Percentiles rank a stretch among this genome's conserved stretches.
Evolutionary conservation across 1,140 invertebrate genomes (phyloP).

Genomic region (Nixonia krombeini): DNA sequence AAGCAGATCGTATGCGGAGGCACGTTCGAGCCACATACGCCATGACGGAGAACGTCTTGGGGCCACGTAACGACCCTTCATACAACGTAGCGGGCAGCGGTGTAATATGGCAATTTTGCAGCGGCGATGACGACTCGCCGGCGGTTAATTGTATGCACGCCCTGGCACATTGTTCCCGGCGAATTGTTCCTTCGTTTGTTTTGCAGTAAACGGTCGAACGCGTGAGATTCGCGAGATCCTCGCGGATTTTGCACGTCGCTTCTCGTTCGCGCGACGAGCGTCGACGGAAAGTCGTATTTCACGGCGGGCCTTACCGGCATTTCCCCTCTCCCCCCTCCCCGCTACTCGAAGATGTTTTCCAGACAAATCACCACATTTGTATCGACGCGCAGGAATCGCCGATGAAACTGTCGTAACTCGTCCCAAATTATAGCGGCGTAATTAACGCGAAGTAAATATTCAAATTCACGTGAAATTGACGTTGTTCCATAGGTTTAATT

Average conservation of each 20-base stretch:
- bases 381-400: no score
- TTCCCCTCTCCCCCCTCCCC: no score
- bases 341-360: no score
- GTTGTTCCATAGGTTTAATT: not conserved
- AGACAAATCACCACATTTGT: no score
- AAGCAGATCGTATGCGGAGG: constrained; percentile 52
- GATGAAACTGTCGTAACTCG: no score
- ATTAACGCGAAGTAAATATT: no score
- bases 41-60: constrained; percentile 29
- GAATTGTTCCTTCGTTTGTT: constrained; percentile 32
- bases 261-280: no score
- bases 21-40: constrained; percentile 44
- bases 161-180: constrained; percentile 58
- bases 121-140: constrained; percentile 54
- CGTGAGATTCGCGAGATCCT: constrained; percentile 23
- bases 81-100: constrained; percentile 56
- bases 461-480: not conserved
- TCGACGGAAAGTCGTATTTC: no score
- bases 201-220: constrained; percentile 33
- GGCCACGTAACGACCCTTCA: constrained; percentile 38
- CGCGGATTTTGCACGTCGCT: constrained; percentile 19
- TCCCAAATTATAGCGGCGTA: no score
- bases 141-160: constrained; percentile 61
- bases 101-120: constrained; percentile 56
- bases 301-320: no score